A percentile compares a stretch with the other conserved stretches of the same genome.
These are phyloP conservation scores for Rhizomys pruinosus DNA, from an alignment of 2,113 vertebrate species.

Conservation along the genomic window DNA sequence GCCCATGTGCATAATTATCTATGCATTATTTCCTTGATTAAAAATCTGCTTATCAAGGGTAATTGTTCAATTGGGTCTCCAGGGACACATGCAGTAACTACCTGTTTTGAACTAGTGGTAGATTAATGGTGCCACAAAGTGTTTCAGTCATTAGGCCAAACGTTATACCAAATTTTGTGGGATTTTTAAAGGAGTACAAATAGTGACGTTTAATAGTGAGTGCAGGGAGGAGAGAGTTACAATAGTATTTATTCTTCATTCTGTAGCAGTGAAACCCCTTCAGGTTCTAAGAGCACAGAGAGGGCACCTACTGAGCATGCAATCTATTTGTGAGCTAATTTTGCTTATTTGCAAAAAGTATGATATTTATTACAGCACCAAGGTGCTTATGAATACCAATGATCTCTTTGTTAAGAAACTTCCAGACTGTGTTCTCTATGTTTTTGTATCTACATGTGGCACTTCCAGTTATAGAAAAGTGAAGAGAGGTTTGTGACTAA, in stretches of 20 bases:
- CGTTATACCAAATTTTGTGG: background rate
- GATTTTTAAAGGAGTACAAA: background rate
- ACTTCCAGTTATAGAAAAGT: background rate
- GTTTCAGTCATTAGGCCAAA: slow-evolving; percentile 17
- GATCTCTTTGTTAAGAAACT: background rate
- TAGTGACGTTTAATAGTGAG: background rate
- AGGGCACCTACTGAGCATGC: background rate
- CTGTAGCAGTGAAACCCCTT: background rate
- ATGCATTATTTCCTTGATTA: slow-evolving; percentile 85
- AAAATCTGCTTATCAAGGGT: slow-evolving; percentile 85
- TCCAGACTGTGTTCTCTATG: background rate
- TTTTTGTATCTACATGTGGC: background rate
- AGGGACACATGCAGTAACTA: slow-evolving; percentile 72
- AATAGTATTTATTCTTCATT: background rate
- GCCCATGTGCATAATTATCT: slow-evolving; percentile 84
- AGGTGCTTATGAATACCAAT: background rate
- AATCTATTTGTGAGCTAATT: background rate
- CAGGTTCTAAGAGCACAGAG: background rate
- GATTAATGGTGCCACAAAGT: slow-evolving; percentile 65
- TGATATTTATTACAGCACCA: background rate
- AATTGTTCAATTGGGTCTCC: slow-evolving; percentile 73
- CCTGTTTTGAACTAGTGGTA: slow-evolving; percentile 64
- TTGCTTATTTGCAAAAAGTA: background rate
- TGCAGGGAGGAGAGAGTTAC: background rate
- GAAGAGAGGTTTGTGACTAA: background rate